A percentile compares a stretch with the other conserved stretches of the same genome.
Evolutionary conservation across 1,140 invertebrate species (phyloP).

Genomic region (Drosophila hydei): DNA sequence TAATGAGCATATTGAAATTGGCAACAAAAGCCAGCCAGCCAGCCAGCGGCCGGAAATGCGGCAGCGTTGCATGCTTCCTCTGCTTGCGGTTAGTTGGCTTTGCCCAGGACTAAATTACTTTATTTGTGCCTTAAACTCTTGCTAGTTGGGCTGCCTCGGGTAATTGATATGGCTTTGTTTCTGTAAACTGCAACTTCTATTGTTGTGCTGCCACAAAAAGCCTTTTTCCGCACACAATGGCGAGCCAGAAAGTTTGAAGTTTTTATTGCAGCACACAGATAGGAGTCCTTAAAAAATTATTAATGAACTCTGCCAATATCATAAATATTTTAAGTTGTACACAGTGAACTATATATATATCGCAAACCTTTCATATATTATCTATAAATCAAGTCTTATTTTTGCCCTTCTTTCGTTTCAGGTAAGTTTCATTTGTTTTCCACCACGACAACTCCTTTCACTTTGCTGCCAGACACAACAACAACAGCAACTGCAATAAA

Average conservation of each 20-base stretch:
- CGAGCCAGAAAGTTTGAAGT: neutral
- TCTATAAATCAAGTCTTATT: conserved; percentile 75
- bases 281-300: conserved; percentile 51
- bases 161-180: conserved; percentile 77
- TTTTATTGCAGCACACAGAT: neutral
- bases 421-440: conserved; percentile 63
- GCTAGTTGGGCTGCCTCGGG: conserved; percentile 39
- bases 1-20: conserved; percentile 74
- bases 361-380: conserved; percentile 35
- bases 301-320: conserved; percentile 49
- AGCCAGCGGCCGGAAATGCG: conserved; percentile 19
- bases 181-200: conserved; percentile 19
- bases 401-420: conserved; percentile 55
- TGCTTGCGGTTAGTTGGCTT: conserved; percentile 66
- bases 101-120: conserved; percentile 74
- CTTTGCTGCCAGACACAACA: conserved; percentile 63
- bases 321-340: conserved; percentile 48
- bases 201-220: conserved; percentile 5
- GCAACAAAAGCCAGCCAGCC: conserved; percentile 50
- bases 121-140: conserved; percentile 34
- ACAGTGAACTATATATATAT: neutral
- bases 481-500: conserved; percentile 45
- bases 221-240: conserved; percentile 3
- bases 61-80: conserved; percentile 51
- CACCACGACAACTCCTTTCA: conserved; percentile 62